A percentile compares a stretch with the other conserved stretches of the same genome.
These are phyloP conservation scores for Macaria liturata DNA, from an alignment of 2,888 invertebrate genomes.

Conservation along the genomic window DNA sequence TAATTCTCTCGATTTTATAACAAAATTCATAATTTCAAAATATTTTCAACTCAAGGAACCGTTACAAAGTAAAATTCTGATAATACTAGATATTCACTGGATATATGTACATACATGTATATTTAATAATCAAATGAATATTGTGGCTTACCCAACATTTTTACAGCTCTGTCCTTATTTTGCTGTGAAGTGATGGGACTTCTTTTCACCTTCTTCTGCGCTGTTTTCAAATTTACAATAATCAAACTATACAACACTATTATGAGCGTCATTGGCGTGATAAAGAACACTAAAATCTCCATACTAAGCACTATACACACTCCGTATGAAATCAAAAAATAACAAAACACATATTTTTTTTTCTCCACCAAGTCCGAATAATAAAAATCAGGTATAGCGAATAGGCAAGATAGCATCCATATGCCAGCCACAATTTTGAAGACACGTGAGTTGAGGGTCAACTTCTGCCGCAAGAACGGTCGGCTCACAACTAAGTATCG, in stretches of 20 bases:
- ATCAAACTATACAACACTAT: conserved; percentile 91
- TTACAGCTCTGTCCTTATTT: conserved; percentile 85
- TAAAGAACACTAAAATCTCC: conserved; percentile 91
- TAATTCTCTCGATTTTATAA: too few relatives aligned
- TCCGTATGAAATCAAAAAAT: conserved; percentile 53
- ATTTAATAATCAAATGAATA: too few relatives aligned
- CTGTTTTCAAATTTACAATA: conserved; percentile 86
- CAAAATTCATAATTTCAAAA: too few relatives aligned
- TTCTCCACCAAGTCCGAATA: conserved; percentile 62
- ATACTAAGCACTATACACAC: conserved; percentile 68
- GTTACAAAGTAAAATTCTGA: too few relatives aligned
- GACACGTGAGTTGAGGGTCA: conserved; percentile 90
- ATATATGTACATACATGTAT: too few relatives aligned
- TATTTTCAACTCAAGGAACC: too few relatives aligned
- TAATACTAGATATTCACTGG: too few relatives aligned
- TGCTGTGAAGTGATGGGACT: conserved; percentile 68
- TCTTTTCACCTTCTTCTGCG: conserved; percentile 79
- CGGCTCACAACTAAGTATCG: conserved; percentile 93
- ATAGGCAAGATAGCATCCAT: conserved; percentile 89
- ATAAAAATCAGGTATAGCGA: conserved; percentile 86
- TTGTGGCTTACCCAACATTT: conserved; percentile 87
- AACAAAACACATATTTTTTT: conserved; percentile 65
- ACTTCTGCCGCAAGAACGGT: conserved; percentile 91
- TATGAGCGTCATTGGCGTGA: conserved; percentile 92
- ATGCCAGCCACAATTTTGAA: conserved; percentile 87